phyloP scores from a whole-genome alignment of 1,140 invertebrate genomes.

The Hyles vespertilio region DNA sequence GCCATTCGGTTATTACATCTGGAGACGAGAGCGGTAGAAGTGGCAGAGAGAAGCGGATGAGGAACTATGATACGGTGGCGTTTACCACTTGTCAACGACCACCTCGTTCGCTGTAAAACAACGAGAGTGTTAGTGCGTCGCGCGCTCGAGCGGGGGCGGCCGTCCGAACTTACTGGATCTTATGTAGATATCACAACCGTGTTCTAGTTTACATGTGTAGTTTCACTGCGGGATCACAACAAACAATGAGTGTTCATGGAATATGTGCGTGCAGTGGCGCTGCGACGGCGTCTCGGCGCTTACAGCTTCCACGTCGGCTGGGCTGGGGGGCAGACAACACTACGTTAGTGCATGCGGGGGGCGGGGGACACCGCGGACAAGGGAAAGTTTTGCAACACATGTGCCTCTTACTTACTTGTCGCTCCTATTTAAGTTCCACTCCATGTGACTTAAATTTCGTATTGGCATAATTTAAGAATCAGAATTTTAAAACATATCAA shows the following conservation, averaged over 20 bases:
- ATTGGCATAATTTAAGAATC: no score
- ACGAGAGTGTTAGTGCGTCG: constrained; percentile 65
- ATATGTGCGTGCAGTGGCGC: constrained; percentile 70
- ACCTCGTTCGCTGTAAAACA: constrained; percentile 78
- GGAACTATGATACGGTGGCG: constrained; percentile 68
- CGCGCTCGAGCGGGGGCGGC: constrained; percentile 52
- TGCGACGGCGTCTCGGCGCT: constrained; percentile 58
- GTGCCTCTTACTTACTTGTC: no score
- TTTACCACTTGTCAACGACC: constrained; percentile 78
- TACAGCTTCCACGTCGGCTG: constrained; percentile 66
- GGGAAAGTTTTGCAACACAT: constrained; percentile 52
- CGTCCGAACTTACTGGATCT: constrained; percentile 62
- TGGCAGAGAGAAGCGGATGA: constrained; percentile 69
- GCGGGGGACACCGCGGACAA: constrained; percentile 5
- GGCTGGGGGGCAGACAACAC: constrained; percentile 70
- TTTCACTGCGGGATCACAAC: constrained; percentile 73
- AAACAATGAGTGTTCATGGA: constrained; percentile 75
- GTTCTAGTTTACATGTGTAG: constrained; percentile 68
- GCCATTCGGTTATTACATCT: constrained; percentile 50
- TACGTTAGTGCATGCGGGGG: constrained; percentile 67
- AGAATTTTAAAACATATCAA: no score
- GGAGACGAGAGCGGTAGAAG: constrained; percentile 63
- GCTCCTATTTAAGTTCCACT: no score
- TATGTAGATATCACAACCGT: constrained; percentile 69
- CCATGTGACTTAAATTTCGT: no score